phyloP scores from a whole-genome alignment of 2,888 invertebrate genomes.

The Ormia ochracea region DNA sequence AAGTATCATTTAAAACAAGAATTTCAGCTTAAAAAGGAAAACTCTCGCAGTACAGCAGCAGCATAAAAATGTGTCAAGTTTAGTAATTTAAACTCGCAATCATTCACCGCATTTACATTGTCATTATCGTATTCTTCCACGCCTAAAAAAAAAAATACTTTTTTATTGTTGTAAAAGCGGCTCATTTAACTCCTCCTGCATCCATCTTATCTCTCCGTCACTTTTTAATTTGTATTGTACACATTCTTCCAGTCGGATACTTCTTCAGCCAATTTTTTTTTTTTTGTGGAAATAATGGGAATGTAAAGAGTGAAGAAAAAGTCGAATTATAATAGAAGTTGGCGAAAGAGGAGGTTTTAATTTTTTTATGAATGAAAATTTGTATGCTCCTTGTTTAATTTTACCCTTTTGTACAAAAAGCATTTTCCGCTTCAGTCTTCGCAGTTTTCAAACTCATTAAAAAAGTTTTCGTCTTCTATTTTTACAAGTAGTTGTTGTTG shows the following conservation, averaged over 20 bases:
- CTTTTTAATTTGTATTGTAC: conserved; percentile 12
- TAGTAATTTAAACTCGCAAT: too few relatives aligned
- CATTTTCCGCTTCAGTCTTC: conserved; percentile 22
- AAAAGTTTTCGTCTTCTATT: conserved; percentile 37
- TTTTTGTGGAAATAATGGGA: neutral
- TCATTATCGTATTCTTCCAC: neutral
- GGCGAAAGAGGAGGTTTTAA: neutral
- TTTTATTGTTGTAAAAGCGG: neutral
- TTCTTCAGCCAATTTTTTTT: neutral
- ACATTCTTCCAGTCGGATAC: neutral
- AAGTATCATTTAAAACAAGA: conserved; percentile 28
- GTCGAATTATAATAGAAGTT: neutral
- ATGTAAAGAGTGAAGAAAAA: neutral
- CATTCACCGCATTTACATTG: too few relatives aligned
- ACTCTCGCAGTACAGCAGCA: conserved; percentile 24
- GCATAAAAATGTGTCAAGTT: neutral
- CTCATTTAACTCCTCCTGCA: neutral
- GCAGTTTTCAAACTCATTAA: conserved; percentile 53
- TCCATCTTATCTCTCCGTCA: neutral
- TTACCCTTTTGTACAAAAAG: conserved; percentile 3
- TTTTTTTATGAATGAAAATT: neutral
- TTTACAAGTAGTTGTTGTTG: neutral
- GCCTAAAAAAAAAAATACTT: conserved; percentile 5
- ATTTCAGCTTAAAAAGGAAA: neutral
- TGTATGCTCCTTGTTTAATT: conserved; percentile 8